phyloP scores from a whole-genome alignment of 2,797 vertebrate genomes.

The Cirrhinus molitorella region DNA sequence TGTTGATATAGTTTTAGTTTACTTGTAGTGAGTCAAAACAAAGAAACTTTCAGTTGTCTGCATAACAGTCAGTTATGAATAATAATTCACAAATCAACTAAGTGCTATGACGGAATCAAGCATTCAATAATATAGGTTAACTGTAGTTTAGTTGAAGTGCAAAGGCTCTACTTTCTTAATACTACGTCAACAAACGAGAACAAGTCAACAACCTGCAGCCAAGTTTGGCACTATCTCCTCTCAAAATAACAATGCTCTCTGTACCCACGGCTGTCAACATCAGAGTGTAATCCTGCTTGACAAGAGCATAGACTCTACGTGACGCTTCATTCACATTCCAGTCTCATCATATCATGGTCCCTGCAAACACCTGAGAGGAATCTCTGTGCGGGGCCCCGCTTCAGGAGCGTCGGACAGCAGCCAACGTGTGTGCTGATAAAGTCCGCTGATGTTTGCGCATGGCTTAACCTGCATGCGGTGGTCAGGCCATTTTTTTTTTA shows the following conservation, averaged over 20 bases:
- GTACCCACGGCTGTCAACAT: conserved; percentile 46
- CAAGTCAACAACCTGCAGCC: conserved; percentile 16
- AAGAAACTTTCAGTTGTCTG: neutral
- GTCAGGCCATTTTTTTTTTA: conserved; percentile 16
- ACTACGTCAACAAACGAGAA: neutral
- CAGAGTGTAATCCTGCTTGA: conserved; percentile 46
- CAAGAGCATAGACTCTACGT: conserved; percentile 45
- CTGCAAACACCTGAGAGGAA: conserved; percentile 49
- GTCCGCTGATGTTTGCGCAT: conserved; percentile 37
- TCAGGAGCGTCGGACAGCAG: conserved; percentile 15
- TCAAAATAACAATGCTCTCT: conserved; percentile 34
- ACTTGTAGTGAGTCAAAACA: neutral
- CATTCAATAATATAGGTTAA: neutral
- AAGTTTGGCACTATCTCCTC: conserved; percentile 35
- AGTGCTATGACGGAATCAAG: neutral
- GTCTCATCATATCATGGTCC: conserved; percentile 49
- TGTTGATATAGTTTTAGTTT: neutral
- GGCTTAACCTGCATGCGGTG: conserved; percentile 34
- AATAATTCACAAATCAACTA: no score
- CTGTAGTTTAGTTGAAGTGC: neutral
- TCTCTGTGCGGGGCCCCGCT: conserved; percentile 16
- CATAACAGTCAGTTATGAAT: neutral
- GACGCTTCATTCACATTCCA: conserved; percentile 53
- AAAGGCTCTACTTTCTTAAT: neutral
- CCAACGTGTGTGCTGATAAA: conserved; percentile 7